phyloP scores from a whole-genome alignment of 2,113 vertebrate genomes.

The Delphinapterus leucas region DNA sequence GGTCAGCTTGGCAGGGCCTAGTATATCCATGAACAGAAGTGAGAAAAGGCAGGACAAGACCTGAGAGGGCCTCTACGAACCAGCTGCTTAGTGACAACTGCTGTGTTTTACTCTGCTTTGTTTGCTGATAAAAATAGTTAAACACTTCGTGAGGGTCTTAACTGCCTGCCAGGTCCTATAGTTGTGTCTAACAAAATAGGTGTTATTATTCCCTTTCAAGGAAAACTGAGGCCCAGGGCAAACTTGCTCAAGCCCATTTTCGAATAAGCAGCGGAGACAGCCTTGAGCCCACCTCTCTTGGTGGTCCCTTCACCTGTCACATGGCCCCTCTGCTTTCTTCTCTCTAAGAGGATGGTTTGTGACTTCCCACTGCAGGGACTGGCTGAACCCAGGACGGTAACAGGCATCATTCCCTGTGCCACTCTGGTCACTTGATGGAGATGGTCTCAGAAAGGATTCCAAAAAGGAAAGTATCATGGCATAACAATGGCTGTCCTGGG shows the following conservation, averaged over 20 bases:
- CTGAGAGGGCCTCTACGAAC: fast-evolving
- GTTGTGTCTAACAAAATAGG: neutral
- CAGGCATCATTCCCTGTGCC: neutral
- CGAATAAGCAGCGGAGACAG: neutral
- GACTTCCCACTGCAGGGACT: fast-evolving
- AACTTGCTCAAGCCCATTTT: neutral
- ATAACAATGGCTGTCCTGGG: fast-evolving
- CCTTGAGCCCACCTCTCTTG: too few relatives aligned
- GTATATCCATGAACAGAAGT: fast-evolving
- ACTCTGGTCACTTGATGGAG: fast-evolving
- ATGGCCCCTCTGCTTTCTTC: neutral
- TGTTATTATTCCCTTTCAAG: neutral
- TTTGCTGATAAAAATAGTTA: neutral
- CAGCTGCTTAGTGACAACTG: fast-evolving
- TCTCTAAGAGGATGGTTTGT: fast-evolving
- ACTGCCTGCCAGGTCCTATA: neutral
- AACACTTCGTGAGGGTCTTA: fast-evolving
- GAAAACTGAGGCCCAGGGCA: neutral
- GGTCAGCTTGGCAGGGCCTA: neutral
- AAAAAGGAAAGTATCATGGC: fast-evolving
- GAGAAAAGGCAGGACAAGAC: neutral
- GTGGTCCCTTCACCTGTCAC: fast-evolving
- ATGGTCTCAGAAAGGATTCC: neutral
- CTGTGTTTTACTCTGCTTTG: neutral
- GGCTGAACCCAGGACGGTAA: neutral